Conservation (phyloP, 2,797 vertebrate genomes). For the Oreonectes daqikongensis region DNA sequence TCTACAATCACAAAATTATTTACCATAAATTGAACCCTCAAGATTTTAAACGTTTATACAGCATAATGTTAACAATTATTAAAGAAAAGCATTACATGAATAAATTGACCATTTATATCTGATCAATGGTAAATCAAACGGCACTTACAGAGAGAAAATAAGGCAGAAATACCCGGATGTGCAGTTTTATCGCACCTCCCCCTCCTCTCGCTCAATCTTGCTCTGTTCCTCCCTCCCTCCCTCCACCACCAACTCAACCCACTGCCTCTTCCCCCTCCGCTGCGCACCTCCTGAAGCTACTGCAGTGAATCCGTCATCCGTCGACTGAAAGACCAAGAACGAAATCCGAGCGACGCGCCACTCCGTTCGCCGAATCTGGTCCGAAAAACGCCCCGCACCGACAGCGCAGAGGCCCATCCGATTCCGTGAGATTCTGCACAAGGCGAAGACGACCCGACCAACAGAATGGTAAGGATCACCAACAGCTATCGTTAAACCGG, state of each 20-base stretch:
- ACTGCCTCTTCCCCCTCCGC: constrained; percentile 51
- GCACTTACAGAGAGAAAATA: neutral
- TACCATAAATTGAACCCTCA: too few relatives aligned
- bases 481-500: constrained; percentile 6
- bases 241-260: constrained; percentile 49
- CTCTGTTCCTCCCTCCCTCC: constrained; percentile 10
- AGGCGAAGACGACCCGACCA: constrained; percentile 47
- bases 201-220: constrained; percentile 15
- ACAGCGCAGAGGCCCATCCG: neutral
- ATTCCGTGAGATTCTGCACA: constrained; percentile 9
- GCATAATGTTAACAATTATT: too few relatives aligned
- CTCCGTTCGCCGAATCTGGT: neutral
- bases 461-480: constrained; percentile 59
- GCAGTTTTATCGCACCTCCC: constrained; percentile 55
- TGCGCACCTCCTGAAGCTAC: constrained; percentile 58
- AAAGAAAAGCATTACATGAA: too few relatives aligned
- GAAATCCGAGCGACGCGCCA: constrained; percentile 15
- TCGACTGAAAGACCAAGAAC: constrained; percentile 34
- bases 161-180: constrained; percentile 59
- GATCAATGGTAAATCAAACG: neutral
- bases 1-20: too few relatives aligned
- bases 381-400: constrained; percentile 1
- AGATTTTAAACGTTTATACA: too few relatives aligned
- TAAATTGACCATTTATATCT: neutral
- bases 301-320: constrained; percentile 63